A percentile compares a stretch with the other conserved stretches of the same genome.
These are phyloP conservation scores for Pediacus dermestoides DNA, from an alignment of 2,888 invertebrate species.

Conservation along the genomic window DNA sequence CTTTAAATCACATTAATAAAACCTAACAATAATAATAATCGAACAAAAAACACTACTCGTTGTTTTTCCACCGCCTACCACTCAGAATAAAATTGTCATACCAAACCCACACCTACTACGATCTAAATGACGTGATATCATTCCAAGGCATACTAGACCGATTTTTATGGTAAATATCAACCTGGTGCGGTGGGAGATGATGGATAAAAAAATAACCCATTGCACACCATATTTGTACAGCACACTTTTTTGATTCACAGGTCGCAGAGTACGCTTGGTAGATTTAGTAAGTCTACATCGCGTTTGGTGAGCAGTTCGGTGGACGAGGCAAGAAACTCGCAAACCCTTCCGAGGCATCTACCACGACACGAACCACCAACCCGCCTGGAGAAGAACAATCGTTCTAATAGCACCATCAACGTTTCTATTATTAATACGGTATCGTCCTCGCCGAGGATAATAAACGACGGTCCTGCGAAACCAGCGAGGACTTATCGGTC, in stretches of 20 bases:
- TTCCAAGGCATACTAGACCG: conserved; percentile 2
- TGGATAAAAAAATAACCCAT: too few relatives aligned
- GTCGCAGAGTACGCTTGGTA: conserved; percentile 71
- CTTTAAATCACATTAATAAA: too few relatives aligned
- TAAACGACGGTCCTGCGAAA: conserved; percentile 64
- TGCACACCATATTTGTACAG: too few relatives aligned
- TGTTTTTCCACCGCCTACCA: too few relatives aligned
- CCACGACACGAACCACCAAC: conserved; percentile 42
- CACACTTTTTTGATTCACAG: too few relatives aligned
- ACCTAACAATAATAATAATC: too few relatives aligned
- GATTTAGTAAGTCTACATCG: conserved; percentile 79
- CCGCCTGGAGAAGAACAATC: conserved; percentile 54
- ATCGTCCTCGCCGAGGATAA: conserved; percentile 38
- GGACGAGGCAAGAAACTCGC: conserved; percentile 56
- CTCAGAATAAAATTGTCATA: too few relatives aligned
- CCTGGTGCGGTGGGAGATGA: too few relatives aligned
- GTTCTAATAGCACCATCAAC: conserved; percentile 63
- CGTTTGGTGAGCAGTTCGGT: conserved; percentile 60
- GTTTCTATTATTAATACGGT: conserved; percentile 60
- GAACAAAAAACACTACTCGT: too few relatives aligned
- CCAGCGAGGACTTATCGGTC: conserved; percentile 77
- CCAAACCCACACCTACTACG: too few relatives aligned
- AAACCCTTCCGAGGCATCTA: conserved; percentile 69
- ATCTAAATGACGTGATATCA: too few relatives aligned
- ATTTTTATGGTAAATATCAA: conserved; percentile 12